Percentiles rank a stretch among this genome's conserved stretches.
These are phyloP conservation scores for Dicentrarchus labrax DNA, from an alignment of 2,113 vertebrate genomes.

Conservation along the genomic window DNA sequence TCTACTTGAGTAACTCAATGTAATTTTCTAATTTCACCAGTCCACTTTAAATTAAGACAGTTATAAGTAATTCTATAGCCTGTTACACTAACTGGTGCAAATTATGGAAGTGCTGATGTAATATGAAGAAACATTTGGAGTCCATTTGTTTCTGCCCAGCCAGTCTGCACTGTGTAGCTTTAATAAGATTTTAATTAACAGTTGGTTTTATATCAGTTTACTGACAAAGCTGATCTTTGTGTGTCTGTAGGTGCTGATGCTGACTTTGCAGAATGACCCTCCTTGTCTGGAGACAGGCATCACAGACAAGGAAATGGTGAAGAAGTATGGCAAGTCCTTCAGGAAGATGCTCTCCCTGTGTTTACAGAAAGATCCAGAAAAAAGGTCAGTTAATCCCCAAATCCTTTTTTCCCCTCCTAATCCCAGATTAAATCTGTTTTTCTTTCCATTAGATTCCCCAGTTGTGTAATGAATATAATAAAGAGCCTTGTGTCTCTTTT, in stretches of 20 bases:
- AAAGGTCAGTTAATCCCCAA: constrained; percentile 86
- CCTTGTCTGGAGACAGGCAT: constrained; percentile 97
- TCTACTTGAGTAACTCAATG: background rate
- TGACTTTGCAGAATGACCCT: constrained; percentile 98
- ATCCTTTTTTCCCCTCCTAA: background rate
- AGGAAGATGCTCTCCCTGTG: constrained; percentile 98
- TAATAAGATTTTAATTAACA: background rate
- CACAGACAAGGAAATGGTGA: constrained; percentile 97
- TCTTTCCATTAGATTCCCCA: background rate
- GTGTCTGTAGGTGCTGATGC: constrained; percentile 94
- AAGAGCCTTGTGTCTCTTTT: constrained; percentile 22
- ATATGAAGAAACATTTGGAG: background rate
- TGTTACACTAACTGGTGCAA: background rate
- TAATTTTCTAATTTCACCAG: constrained; percentile 4
- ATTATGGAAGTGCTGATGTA: background rate
- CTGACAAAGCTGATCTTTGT: constrained; percentile 20
- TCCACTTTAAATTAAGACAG: background rate
- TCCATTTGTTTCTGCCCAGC: background rate
- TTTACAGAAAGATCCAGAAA: constrained; percentile 98
- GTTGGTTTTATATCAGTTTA: background rate
- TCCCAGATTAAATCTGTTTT: constrained; percentile 3
- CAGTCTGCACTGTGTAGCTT: background rate
- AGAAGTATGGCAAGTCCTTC: constrained; percentile 99
- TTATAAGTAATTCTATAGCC: background rate
- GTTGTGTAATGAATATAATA: constrained; percentile 20